Base-by-base conservation (phyloP, 2,797 vertebrate species). In the Melanotaenia boesemani region DNA sequence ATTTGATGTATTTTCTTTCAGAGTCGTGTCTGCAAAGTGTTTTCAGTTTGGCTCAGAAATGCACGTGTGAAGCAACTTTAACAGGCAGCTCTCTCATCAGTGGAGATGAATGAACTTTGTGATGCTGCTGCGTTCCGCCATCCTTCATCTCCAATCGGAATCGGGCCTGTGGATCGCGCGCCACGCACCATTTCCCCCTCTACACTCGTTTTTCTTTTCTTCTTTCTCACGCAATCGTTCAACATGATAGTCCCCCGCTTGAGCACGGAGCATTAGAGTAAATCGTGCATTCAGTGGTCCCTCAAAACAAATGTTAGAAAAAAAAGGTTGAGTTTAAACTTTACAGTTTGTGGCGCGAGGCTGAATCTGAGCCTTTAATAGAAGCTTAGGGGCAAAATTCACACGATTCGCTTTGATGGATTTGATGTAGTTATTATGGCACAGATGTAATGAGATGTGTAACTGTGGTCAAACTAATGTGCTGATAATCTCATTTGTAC, bases 201-300 rank as follows among this genome's bases (percentile, higher is more conserved):
- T 20, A 41, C 63, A 30, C 77, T 9, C 24, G 56, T n/a, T 18
- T 6, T 46, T 32, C 15, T 34, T 34, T 55, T 56, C 77, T 72
- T 66, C 68, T 78, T 77, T 90, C 87, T 90, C 90, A 91, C 75
- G 82, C 88, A 64, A 86, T 88, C 55, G 16, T 73, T 74, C 69
- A 44, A 84, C 76, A 77, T 63, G 68, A 85, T 62, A 74, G 52
- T 58, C 68, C 70, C 32, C 70, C 82, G 83, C 74, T 65, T 79
- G 85, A 87, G 77, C 85, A 26, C 2, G 7, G 16, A 6, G 15
- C 16, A 8, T 48, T n/a, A 9, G n/a, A 54, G 46, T 48, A n/a
- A 8, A 7, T 6, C 18, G 20, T 2, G 16, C 48, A 12, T 22
- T 26, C 1, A 26, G 15, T 46, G 44, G 16, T 20, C 6, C 44